phyloP scores from a whole-genome alignment of 2,888 invertebrate genomes.

The Pecten maximus region DNA sequence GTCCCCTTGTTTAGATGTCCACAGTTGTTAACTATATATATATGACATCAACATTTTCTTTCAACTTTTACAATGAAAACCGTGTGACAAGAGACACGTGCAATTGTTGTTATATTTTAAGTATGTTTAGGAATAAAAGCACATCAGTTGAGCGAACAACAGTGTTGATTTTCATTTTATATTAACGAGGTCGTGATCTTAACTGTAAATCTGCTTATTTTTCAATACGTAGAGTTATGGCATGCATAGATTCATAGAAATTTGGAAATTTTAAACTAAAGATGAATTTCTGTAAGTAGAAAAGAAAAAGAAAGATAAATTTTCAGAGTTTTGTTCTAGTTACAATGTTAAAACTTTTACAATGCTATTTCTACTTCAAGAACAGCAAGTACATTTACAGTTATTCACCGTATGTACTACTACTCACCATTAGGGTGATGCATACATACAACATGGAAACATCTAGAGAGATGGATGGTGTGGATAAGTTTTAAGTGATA shows the following conservation, averaged over 20 bases:
- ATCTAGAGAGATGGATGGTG: not conserved
- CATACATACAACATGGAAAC: not conserved
- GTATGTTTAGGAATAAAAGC: conserved; percentile 48
- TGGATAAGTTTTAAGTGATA: not conserved
- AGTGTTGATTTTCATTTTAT: conserved; percentile 39
- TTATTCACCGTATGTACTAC: not conserved
- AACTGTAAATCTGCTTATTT: conserved; percentile 21
- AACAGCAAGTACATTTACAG: conserved; percentile 15
- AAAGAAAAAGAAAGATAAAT: not conserved
- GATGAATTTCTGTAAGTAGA: not conserved
- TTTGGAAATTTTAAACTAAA: not conserved
- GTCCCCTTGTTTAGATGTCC: conserved; percentile 15
- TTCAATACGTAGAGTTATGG: not conserved
- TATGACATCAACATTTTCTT: conserved; percentile 6
- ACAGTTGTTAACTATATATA: not conserved
- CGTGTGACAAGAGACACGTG: conserved; percentile 35
- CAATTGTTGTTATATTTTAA: conserved; percentile 51
- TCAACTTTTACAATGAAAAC: conserved; percentile 30
- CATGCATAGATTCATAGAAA: not conserved
- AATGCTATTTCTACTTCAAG: not conserved
- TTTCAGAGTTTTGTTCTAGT: not conserved
- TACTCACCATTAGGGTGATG: not conserved
- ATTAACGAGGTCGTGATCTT: not conserved
- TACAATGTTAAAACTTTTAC: not conserved
- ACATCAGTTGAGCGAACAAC: conserved; percentile 37